These are phyloP conservation scores for Lepidochrysops patricia DNA, from an alignment of 2,888 invertebrate species.

Conservation along the genomic window DNA sequence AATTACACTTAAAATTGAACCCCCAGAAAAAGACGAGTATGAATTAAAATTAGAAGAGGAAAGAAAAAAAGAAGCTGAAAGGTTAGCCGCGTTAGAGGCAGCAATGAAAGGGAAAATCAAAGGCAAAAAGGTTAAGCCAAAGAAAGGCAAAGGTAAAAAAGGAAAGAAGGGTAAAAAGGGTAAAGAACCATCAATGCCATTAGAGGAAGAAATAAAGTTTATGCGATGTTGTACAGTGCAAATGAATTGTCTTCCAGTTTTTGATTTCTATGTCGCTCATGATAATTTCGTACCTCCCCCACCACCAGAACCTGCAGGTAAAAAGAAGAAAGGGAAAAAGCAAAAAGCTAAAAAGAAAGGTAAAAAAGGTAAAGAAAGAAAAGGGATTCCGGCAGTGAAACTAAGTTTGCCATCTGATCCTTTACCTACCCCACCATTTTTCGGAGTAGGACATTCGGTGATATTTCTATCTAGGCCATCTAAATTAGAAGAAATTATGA, in stretches of 20 bases:
- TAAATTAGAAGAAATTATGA: constrained; percentile 49
- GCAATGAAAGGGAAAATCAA: constrained; percentile 36
- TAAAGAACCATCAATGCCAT: constrained; percentile 53
- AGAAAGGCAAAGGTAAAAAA: constrained; percentile 22
- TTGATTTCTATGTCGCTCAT: constrained; percentile 64
- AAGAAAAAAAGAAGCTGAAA: constrained; percentile 45
- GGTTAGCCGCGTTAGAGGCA: constrained; percentile 46
- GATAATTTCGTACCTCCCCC: constrained; percentile 63
- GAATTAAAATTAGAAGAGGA: constrained; percentile 56
- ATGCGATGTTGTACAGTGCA: constrained; percentile 64
- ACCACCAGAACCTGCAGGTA: constrained; percentile 50
- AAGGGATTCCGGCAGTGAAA: constrained; percentile 33
- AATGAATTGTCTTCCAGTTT: constrained; percentile 59
- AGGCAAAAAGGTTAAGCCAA: constrained; percentile 22
- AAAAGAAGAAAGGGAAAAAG: constrained; percentile 23
- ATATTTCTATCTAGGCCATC: constrained; percentile 61
- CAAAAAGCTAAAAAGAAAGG: constrained; percentile 36
- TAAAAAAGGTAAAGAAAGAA: constrained; percentile 37
- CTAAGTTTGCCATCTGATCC: constrained; percentile 57
- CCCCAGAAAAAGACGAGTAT: constrained; percentile 59
- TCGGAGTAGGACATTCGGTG: constrained; percentile 61
- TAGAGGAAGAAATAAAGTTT: constrained; percentile 65
- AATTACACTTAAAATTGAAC: too few species aligned
- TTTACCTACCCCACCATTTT: constrained; percentile 60
- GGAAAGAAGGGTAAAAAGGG: constrained; percentile 46